Evolutionary conservation across 2,113 vertebrate genomes (phyloP).

Genomic region (Scartelaos histophorus): DNA sequence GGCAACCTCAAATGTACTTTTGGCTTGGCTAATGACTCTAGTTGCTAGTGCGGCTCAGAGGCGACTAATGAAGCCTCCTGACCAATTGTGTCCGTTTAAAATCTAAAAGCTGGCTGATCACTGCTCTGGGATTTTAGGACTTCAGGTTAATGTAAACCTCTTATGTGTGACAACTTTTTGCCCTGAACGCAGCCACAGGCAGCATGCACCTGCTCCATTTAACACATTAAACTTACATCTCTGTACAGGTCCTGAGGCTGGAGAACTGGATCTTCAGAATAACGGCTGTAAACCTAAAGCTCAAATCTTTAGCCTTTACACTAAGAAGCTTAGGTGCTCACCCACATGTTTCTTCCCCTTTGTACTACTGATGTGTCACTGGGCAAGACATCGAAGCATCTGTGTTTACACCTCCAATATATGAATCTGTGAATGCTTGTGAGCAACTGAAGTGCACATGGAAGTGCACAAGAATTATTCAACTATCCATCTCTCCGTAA

Average conservation of each 20-base stretch:
- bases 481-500: too few species aligned
- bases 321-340: neutral
- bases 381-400: neutral
- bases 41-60: slow-evolving; percentile 68
- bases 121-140: slow-evolving; percentile 52
- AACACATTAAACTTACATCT: slow-evolving; percentile 20
- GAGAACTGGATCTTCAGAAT: slow-evolving; percentile 10
- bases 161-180: slow-evolving; percentile 49
- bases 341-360: neutral
- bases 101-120: slow-evolving; percentile 71
- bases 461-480: neutral
- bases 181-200: slow-evolving; percentile 20
- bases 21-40: slow-evolving; percentile 74
- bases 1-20: slow-evolving; percentile 77
- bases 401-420: neutral
- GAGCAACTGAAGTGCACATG: neutral
- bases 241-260: slow-evolving; percentile 36
- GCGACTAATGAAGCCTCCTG: slow-evolving; percentile 71
- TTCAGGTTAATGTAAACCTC: slow-evolving; percentile 49
- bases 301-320: neutral
- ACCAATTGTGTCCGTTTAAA: slow-evolving; percentile 67
- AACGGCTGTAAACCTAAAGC: slow-evolving; percentile 11
- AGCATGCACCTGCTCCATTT: slow-evolving; percentile 1
- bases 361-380: neutral
- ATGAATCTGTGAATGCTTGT: neutral